Evolutionary conservation across 1,140 invertebrate species (phyloP).

Genomic region (Meloidogyne hapla): DNA sequence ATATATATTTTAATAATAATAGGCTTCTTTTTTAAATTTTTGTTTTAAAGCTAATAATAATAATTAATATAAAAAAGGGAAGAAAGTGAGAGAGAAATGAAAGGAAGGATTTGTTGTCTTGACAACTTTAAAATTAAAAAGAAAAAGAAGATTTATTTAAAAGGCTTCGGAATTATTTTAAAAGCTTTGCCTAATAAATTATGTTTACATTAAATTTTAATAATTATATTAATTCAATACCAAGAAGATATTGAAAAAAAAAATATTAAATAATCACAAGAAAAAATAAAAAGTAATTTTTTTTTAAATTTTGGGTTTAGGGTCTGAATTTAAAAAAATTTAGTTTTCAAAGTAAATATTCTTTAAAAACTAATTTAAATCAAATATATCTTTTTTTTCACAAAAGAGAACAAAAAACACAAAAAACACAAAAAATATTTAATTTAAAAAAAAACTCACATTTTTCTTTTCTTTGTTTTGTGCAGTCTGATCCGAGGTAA

Average conservation of each 20-base stretch:
- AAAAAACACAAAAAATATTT: neutral
- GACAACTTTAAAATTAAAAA: neutral
- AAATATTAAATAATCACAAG: conserved; percentile 17
- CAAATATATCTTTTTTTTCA: too few species aligned
- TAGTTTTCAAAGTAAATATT: too few species aligned
- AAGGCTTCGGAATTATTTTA: neutral
- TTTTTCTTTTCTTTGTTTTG: neutral
- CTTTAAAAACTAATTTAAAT: too few species aligned
- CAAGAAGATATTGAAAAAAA: neutral
- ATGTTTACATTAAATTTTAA: neutral
- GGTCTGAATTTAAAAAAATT: too few species aligned
- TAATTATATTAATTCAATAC: neutral
- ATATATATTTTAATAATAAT: neutral
- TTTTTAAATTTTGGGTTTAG: too few species aligned
- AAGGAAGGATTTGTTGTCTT: neutral
- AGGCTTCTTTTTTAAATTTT: neutral
- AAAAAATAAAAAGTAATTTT: too few species aligned
- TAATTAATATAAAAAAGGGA: neutral
- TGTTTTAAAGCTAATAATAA: conserved; percentile 1
- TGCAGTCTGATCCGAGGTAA: neutral
- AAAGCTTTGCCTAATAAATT: neutral
- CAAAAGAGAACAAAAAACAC: too few species aligned
- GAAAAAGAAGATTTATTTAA: neutral
- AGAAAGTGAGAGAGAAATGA: neutral
- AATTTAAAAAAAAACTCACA: neutral